Base-by-base conservation (phyloP, 2,888 invertebrate genomes). In the Aleiodes leptofemur region DNA sequence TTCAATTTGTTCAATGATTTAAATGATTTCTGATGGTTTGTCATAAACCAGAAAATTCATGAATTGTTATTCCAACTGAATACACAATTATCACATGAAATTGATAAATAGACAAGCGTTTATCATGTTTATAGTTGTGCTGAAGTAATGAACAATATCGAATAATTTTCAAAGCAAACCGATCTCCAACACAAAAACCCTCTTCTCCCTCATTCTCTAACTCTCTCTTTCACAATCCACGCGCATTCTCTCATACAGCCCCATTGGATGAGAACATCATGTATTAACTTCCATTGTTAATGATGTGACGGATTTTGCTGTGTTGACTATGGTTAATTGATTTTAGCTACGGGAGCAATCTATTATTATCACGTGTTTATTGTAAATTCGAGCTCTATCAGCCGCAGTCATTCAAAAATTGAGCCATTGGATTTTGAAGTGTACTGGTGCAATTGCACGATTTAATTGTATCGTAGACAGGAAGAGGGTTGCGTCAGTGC, bases 291-390 rank as follows among this genome's bases (percentile, higher is more conserved):
- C 77, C 79, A 82, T 82, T 83, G 80, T 82, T 81, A 80, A 81
- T 79, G 72, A 80, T 66, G 48, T 23, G 76, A 79, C 80, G 82
- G 81, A 83, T 82, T 82, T 79, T 77, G 73, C 59, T 59, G 53
- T 14, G 79, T 82, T 82, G 79, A 81, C 81, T 82, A 81, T 78
- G 80, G 77, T 82, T 82, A 83, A 83, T 84, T 84, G 83, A 84
- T 84, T 82, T 80, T 78, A 79, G 81, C 83, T 78, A 77, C 77
- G 74, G 77, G 76, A 76, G 72, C 77, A 75, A 77, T 79, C 81
- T 81, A 79, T 82, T 82, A 83, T 83, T 78, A 78, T 77, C 80
- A 74, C 68, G 76, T 78, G 82, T 80, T 79, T 72, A 77, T 80
- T 80, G 79, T 78, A 76, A 79, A 81, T 80, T 82, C 50, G 61